These are phyloP conservation scores for Percina caprodes DNA, from an alignment of 2,113 vertebrate species.

Conservation along the genomic window DNA sequence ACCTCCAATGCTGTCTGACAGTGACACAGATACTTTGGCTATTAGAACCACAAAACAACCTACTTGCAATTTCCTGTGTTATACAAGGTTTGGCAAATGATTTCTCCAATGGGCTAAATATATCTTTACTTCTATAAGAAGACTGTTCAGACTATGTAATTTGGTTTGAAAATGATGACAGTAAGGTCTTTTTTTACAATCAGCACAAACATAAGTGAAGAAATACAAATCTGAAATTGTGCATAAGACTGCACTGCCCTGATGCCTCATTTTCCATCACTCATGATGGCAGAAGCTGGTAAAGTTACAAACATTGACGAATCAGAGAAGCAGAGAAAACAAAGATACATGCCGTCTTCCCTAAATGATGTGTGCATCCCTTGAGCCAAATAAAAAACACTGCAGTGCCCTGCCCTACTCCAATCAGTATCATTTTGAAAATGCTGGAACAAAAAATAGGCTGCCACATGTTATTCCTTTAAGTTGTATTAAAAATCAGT, in stretches of 20 bases:
- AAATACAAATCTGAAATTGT: neutral
- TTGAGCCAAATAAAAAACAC: conserved; percentile 38
- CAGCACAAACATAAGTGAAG: neutral
- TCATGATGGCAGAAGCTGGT: neutral
- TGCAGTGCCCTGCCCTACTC: conserved; percentile 1
- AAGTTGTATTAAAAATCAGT: conserved; percentile 25
- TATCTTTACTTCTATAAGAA: neutral
- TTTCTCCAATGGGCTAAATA: too few relatives aligned
- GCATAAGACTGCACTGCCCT: neutral
- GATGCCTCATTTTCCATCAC: neutral
- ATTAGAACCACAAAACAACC: conserved; percentile 14
- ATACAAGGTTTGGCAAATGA: neutral
- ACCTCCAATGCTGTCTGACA: conserved; percentile 24
- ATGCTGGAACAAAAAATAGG: conserved; percentile 15
- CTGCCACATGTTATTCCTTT: conserved; percentile 5
- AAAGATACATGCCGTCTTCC: neutral
- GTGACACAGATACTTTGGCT: conserved; percentile 32
- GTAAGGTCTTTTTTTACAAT: neutral
- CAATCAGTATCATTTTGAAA: conserved; percentile 1
- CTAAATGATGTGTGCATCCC: conserved; percentile 6
- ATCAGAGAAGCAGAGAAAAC: conserved; percentile 18
- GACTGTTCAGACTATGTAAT: neutral
- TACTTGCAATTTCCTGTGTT: neutral
- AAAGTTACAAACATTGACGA: neutral
- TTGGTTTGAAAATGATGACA: neutral